phyloP scores from a whole-genome alignment of 1,140 invertebrate species.

The Zophobas atratus region DNA sequence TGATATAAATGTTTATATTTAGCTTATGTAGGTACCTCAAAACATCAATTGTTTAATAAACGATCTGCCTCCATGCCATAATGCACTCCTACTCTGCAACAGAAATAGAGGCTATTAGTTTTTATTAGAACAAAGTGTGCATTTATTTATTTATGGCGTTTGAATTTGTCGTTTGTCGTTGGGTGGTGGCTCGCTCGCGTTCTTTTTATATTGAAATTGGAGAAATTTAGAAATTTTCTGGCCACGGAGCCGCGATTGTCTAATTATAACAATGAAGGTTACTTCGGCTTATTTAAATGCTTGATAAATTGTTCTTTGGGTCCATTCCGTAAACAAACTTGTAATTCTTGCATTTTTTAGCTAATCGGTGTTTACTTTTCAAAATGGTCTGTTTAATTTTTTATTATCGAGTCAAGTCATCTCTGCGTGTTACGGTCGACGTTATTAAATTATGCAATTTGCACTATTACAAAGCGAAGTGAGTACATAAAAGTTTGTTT shows the following conservation, averaged over 20 bases:
- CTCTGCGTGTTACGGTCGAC: too few relatives aligned
- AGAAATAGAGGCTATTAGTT: not conserved
- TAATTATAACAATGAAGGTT: not conserved
- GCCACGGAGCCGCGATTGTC: not conserved
- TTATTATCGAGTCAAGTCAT: too few relatives aligned
- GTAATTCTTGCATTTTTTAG: not conserved
- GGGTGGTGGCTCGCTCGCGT: too few relatives aligned
- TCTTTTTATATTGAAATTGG: too few relatives aligned
- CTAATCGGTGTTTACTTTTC: too few relatives aligned
- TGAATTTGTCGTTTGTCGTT: too few relatives aligned
- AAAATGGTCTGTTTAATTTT: too few relatives aligned
- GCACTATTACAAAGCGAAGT: too few relatives aligned
- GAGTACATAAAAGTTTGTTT: too few relatives aligned
- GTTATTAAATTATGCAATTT: too few relatives aligned
- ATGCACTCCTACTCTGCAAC: slow-evolving; percentile 3
- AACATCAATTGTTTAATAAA: slow-evolving; percentile 14
- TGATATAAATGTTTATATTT: slow-evolving; percentile 17
- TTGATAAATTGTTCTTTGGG: not conserved
- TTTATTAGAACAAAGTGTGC: slow-evolving; percentile 24
- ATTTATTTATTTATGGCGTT: slow-evolving; percentile 7
- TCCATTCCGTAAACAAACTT: not conserved
- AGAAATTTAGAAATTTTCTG: too few relatives aligned
- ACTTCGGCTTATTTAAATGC: not conserved
- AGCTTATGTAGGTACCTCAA: slow-evolving; percentile 7
- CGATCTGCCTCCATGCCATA: slow-evolving; percentile 3